Evolutionary conservation across 2,888 invertebrate species (phyloP).

Genomic region (Parnassius orleans): DNA sequence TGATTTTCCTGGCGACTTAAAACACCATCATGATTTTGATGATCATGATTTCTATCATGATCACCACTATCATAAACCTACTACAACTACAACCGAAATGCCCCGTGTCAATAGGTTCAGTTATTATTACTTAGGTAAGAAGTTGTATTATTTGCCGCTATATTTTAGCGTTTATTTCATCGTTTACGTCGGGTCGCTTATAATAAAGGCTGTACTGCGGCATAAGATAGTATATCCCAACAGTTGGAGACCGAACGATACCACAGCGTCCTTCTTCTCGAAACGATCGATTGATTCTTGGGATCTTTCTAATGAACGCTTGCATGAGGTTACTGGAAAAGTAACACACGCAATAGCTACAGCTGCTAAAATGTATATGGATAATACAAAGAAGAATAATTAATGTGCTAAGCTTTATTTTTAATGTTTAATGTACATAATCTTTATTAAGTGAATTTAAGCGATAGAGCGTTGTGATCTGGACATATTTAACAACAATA

Average conservation of each 20-base stretch:
- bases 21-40: conserved; percentile 67
- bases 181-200: conserved; percentile 85
- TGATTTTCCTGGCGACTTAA: conserved; percentile 70
- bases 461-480: conserved; percentile 59
- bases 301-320: conserved; percentile 70
- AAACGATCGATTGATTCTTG: conserved; percentile 69
- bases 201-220: conserved; percentile 86
- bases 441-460: conserved; percentile 25
- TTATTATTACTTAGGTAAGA: conserved; percentile 88
- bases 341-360: conserved; percentile 67
- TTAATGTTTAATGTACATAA: conserved; percentile 27
- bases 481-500: conserved; percentile 59
- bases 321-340: conserved; percentile 70
- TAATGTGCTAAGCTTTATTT: conserved; percentile 23
- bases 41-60: conserved; percentile 55
- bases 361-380: conserved; percentile 67
- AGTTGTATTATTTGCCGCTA: conserved; percentile 87
- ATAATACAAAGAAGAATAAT: conserved; percentile 29
- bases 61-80: conserved; percentile 58
- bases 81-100: conserved; percentile 74
- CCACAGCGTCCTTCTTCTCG: conserved; percentile 64
- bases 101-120: conserved; percentile 84
- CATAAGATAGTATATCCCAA: conserved; percentile 86
- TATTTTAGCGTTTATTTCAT: conserved; percentile 88
- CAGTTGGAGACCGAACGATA: conserved; percentile 70